Conservation (phyloP, 1,140 invertebrate genomes). For the Magallana gigas region DNA sequence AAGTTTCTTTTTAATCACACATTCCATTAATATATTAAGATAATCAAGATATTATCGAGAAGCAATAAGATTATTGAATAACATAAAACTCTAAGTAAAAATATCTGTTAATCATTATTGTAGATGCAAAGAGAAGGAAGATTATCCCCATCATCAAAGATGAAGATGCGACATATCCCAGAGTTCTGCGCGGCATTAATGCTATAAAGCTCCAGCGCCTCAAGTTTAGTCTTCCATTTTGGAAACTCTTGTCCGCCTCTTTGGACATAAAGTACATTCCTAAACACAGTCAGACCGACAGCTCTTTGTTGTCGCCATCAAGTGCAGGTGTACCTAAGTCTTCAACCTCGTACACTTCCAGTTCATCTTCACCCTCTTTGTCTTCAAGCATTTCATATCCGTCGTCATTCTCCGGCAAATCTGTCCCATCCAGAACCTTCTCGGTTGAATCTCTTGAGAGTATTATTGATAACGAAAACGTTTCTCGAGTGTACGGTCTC, state of each 20-base stretch:
- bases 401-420: background rate
- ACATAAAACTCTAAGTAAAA: background rate
- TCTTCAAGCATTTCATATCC: background rate
- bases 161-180: constrained; percentile 52
- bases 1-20: too few species aligned
- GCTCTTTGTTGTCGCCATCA: background rate
- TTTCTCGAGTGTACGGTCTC: background rate
- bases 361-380: background rate
- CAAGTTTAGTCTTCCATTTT: constrained; percentile 43
- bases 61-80: too few species aligned
- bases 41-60: too few species aligned
- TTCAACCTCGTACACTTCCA: background rate
- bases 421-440: background rate
- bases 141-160: constrained; percentile 55
- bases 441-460: constrained; percentile 27
- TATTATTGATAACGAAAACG: constrained; percentile 19
- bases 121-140: constrained; percentile 50
- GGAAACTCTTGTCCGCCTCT: constrained; percentile 47
- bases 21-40: too few species aligned
- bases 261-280: constrained; percentile 12
- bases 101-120: background rate
- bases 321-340: background rate
- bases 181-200: constrained; percentile 52
- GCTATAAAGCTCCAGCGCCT: constrained; percentile 52
- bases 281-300: background rate